These are phyloP conservation scores for Drosophila kikkawai DNA, from an alignment of 1,140 invertebrate species.

Conservation along the genomic window DNA sequence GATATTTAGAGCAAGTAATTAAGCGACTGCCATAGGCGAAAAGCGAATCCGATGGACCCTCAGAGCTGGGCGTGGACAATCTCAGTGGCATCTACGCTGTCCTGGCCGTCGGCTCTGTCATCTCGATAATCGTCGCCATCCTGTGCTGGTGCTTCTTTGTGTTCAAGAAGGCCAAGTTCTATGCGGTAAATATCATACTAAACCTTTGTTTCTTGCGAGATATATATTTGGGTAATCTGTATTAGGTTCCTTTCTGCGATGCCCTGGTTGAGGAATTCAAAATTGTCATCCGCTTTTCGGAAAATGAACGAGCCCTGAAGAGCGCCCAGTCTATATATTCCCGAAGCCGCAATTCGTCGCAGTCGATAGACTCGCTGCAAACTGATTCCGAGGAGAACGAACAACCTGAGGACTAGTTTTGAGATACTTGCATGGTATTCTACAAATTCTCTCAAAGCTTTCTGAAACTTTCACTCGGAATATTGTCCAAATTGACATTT, in stretches of 20 bases:
- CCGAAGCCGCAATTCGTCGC: conserved; percentile 75
- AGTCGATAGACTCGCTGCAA: conserved; percentile 76
- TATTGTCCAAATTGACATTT: conserved; percentile 52
- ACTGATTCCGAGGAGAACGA: conserved; percentile 72
- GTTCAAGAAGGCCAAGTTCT: conserved; percentile 65
- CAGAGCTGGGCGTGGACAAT: conserved; percentile 86
- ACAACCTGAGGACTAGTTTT: conserved; percentile 36
- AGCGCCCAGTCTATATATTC: conserved; percentile 79
- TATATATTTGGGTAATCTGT: neutral
- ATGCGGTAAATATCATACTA: conserved; percentile 51
- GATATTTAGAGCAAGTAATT: conserved; percentile 33
- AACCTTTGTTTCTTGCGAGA: neutral
- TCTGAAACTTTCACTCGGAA: conserved; percentile 66
- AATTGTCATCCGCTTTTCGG: conserved; percentile 86
- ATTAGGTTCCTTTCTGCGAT: conserved; percentile 88
- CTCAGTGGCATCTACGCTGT: conserved; percentile 91
- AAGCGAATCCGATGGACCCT: conserved; percentile 38
- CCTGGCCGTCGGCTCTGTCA: conserved; percentile 86
- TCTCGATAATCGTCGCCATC: conserved; percentile 83
- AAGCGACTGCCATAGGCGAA: conserved; percentile 43
- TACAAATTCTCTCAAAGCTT: conserved; percentile 45
- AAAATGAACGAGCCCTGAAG: conserved; percentile 72
- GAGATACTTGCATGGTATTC: conserved; percentile 1
- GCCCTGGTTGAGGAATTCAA: conserved; percentile 90
- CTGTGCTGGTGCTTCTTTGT: conserved; percentile 80